These are phyloP conservation scores for Melanostigma gelatinosum DNA, from an alignment of 2,113 vertebrate species.

Conservation along the genomic window DNA sequence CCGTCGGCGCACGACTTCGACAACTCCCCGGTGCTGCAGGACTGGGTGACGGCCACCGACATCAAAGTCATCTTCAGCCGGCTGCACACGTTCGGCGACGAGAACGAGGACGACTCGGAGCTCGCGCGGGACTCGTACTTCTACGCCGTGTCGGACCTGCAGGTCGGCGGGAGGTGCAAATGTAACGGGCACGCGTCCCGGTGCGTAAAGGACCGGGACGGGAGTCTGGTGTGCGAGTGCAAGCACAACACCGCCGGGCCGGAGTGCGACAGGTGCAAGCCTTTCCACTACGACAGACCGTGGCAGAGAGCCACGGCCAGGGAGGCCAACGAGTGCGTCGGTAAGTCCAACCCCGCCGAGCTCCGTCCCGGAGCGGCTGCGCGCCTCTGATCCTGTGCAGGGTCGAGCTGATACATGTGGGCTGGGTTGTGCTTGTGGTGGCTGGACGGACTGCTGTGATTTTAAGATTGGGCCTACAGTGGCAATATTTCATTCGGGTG, in stretches of 20 bases:
- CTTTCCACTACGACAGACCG: slow-evolving; percentile 98
- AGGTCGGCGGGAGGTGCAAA: slow-evolving; percentile 98
- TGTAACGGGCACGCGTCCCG: slow-evolving; percentile 98
- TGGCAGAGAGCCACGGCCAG: slow-evolving; percentile 97
- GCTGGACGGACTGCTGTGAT: neutral
- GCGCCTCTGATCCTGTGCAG: neutral
- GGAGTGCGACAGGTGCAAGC: slow-evolving; percentile 98
- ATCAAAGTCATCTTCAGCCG: slow-evolving; percentile 94
- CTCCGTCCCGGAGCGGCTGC: neutral
- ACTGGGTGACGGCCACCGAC: slow-evolving; percentile 99
- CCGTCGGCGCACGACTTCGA: slow-evolving; percentile 99
- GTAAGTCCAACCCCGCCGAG: slow-evolving; percentile 83
- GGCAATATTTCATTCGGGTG: neutral
- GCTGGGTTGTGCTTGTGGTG: neutral
- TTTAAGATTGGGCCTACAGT: neutral
- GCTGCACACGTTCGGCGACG: slow-evolving; percentile 93
- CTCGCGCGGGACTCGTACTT: slow-evolving; percentile 95
- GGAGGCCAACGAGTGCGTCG: slow-evolving; percentile 98
- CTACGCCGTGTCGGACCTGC: slow-evolving; percentile 96
- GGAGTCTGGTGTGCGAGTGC: slow-evolving; percentile 94
- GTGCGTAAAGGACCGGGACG: slow-evolving; percentile 94
- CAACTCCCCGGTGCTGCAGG: slow-evolving; percentile 98
- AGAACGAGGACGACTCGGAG: slow-evolving; percentile 96
- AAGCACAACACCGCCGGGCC: slow-evolving; percentile 96
- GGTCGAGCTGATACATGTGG: neutral